phyloP scores from a whole-genome alignment of 2,888 invertebrate species.

The Parthenolecanium corni region DNA sequence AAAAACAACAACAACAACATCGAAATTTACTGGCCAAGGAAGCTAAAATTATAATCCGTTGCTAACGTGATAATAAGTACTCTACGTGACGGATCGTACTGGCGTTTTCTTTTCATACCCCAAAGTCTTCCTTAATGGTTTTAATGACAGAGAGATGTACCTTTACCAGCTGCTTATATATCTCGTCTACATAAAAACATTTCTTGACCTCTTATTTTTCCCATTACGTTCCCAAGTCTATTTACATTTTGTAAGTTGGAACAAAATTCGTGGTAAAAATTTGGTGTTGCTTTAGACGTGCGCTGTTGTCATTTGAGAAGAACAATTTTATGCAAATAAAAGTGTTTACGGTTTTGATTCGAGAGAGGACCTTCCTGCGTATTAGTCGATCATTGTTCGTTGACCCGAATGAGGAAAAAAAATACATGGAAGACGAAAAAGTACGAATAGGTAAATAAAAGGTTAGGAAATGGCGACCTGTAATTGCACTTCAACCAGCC shows the following conservation, averaged over 20 bases:
- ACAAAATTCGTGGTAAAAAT: not conserved
- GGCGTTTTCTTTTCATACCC: not conserved
- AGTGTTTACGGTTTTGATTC: too few species aligned
- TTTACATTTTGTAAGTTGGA: not conserved
- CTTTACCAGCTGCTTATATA: not conserved
- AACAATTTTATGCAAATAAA: too few species aligned
- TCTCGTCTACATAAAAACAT: not conserved
- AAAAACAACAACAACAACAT: not conserved
- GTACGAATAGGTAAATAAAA: too few species aligned
- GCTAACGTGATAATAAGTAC: constrained; percentile 12
- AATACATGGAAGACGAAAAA: too few species aligned
- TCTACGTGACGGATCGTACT: constrained; percentile 4
- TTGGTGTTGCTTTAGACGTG: too few species aligned
- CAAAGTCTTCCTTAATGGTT: not conserved
- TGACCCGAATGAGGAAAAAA: too few species aligned
- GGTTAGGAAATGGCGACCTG: too few species aligned
- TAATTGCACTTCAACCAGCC: too few species aligned
- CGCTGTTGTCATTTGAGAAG: too few species aligned
- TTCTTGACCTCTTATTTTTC: not conserved
- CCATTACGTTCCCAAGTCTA: not conserved
- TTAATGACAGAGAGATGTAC: too few species aligned
- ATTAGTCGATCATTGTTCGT: too few species aligned
- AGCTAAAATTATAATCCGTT: constrained; percentile 1
- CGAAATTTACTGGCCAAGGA: not conserved
- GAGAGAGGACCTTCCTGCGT: too few species aligned